Percentiles rank a stretch among this genome's conserved stretches.
phyloP scores from a whole-genome alignment of 2,113 vertebrate genomes.

The Ciconia stormi region DNA sequence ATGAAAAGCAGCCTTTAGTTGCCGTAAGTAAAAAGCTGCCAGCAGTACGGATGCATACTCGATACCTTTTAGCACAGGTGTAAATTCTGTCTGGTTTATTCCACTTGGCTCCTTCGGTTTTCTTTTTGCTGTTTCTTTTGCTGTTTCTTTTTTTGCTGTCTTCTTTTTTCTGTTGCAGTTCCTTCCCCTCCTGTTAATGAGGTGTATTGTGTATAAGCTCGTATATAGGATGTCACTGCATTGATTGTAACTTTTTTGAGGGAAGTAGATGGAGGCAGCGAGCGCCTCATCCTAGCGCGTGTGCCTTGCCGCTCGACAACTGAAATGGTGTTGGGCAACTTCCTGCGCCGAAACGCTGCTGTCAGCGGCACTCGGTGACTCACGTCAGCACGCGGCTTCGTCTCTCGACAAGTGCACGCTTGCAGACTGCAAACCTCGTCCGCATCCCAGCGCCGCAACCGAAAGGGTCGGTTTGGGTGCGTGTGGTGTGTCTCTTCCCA shows the following conservation, averaged over 20 bases:
- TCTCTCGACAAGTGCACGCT: not conserved
- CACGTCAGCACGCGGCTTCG: not conserved
- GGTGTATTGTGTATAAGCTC: not conserved
- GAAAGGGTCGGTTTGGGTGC: not conserved
- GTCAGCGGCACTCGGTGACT: not conserved
- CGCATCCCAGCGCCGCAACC: accelerated
- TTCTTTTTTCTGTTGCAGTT: not conserved
- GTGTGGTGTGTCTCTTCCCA: not conserved
- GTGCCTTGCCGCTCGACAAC: not conserved
- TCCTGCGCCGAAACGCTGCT: not conserved
- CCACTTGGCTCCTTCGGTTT: not conserved
- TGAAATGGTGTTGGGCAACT: constrained; percentile 42
- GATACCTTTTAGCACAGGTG: not conserved
- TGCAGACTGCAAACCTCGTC: not conserved
- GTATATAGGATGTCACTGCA: not conserved
- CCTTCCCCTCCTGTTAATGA: accelerated
- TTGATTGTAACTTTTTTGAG: not conserved
- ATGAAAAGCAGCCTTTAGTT: not conserved
- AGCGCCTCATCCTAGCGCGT: not conserved
- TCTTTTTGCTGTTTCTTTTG: not conserved
- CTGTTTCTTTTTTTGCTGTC: not conserved
- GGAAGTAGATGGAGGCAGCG: not conserved
- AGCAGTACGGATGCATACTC: not conserved
- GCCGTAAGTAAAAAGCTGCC: not conserved
- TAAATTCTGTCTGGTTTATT: not conserved